Evolutionary conservation across 2,113 vertebrate species (phyloP).

Genomic region (Oenanthe oenanthe): DNA sequence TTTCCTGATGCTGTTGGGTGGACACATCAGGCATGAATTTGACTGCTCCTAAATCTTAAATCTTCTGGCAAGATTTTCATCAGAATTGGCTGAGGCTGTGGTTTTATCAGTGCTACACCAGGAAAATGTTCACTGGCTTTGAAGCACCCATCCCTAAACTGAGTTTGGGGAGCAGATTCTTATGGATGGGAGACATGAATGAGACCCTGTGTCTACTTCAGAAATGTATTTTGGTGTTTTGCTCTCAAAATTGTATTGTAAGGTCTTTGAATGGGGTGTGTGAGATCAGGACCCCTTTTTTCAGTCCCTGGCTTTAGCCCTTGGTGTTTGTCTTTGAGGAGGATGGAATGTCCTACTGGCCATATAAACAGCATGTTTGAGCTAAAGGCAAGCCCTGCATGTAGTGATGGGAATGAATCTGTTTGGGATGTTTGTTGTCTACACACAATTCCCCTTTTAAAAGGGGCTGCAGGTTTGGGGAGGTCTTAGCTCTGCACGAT

Average conservation of each 20-base stretch:
- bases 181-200: background rate
- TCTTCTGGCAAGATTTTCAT: background rate
- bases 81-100: background rate
- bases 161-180: background rate
- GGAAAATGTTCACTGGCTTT: background rate
- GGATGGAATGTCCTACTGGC: constrained; percentile 1
- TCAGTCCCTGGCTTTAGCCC: background rate
- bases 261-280: background rate
- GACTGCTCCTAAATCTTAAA: background rate
- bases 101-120: background rate
- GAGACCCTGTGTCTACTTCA: background rate
- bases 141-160: background rate
- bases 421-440: background rate
- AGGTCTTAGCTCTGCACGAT: background rate
- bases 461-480: background rate
- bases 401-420: background rate
- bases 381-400: background rate
- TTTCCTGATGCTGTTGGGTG: background rate
- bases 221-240: background rate
- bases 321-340: background rate
- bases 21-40: background rate
- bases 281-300: background rate
- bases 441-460: background rate
- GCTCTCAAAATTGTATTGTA: background rate
- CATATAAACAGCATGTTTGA: background rate